Conservation (phyloP, 1,140 invertebrate species). For the Lithobius niger region DNA sequence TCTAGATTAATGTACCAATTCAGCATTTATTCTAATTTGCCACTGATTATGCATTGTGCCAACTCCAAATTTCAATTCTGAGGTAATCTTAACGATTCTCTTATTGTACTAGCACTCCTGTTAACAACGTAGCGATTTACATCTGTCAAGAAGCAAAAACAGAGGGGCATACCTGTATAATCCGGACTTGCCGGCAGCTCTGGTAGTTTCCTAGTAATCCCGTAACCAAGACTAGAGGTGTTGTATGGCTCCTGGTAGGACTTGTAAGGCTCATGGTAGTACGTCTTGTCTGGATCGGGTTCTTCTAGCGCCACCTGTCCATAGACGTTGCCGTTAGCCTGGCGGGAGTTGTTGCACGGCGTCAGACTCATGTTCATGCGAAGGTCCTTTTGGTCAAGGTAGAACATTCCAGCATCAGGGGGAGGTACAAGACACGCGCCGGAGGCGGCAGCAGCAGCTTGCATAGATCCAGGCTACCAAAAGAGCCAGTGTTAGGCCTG, state of each 20-base stretch:
- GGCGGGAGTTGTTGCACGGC: slow-evolving; percentile 31
- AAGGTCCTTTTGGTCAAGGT: slow-evolving; percentile 34
- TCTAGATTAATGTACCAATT: too few species aligned
- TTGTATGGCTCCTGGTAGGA: slow-evolving; percentile 28
- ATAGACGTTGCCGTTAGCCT: slow-evolving; percentile 40
- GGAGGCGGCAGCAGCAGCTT: not conserved
- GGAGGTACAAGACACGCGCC: not conserved
- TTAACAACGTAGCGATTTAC: too few species aligned
- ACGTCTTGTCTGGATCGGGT: slow-evolving; percentile 27
- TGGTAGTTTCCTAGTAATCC: slow-evolving; percentile 21
- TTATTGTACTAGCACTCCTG: too few species aligned
- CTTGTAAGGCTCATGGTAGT: slow-evolving; percentile 29
- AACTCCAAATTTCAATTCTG: too few species aligned
- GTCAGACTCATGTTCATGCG: slow-evolving; percentile 46
- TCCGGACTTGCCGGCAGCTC: slow-evolving; percentile 20
- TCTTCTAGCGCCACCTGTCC: slow-evolving; percentile 40
- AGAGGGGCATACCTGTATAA: slow-evolving; percentile 22
- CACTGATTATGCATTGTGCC: too few species aligned
- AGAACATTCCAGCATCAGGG: slow-evolving; percentile 5
- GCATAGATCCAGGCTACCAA: not conserved
- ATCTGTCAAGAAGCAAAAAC: too few species aligned
- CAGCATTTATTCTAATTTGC: too few species aligned
- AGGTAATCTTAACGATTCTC: too few species aligned
- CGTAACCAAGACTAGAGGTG: slow-evolving; percentile 21
- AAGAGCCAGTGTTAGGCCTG: too few species aligned